phyloP scores from a whole-genome alignment of 2,888 invertebrate species.

The Epirrhoe tristata region DNA sequence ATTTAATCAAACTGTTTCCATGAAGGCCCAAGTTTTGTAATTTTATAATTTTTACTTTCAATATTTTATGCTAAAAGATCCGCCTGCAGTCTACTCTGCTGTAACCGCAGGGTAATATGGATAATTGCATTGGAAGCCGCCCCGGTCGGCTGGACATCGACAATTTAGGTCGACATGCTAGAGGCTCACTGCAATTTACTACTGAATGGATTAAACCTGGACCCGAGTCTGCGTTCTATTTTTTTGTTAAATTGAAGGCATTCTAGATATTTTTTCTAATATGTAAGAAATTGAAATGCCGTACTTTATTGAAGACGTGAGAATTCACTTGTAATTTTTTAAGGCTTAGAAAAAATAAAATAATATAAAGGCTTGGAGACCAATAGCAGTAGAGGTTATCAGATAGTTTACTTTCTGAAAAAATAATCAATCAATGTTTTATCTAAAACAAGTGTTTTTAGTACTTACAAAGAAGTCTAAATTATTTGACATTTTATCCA shows the following conservation, averaged over 20 bases:
- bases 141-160: constrained; percentile 3
- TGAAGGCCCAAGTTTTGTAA: too few species aligned
- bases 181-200: background rate
- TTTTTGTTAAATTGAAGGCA: background rate
- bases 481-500: too few species aligned
- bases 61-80: background rate
- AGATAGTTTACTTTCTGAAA: too few species aligned
- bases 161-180: constrained; percentile 13
- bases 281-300: background rate
- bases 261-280: background rate
- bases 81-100: background rate
- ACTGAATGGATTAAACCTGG: background rate
- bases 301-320: background rate
- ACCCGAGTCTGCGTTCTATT: background rate
- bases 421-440: too few species aligned
- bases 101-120: constrained; percentile 5
- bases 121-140: constrained; percentile 20
- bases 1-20: too few species aligned
- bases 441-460: too few species aligned
- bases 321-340: background rate
- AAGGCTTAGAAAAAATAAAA: too few species aligned
- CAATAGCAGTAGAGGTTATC: too few species aligned
- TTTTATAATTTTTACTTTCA: too few species aligned
- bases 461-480: too few species aligned
- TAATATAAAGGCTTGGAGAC: too few species aligned